Evolutionary conservation across 2,888 invertebrate species (phyloP).

Genomic region (Stenodera caucasica): DNA sequence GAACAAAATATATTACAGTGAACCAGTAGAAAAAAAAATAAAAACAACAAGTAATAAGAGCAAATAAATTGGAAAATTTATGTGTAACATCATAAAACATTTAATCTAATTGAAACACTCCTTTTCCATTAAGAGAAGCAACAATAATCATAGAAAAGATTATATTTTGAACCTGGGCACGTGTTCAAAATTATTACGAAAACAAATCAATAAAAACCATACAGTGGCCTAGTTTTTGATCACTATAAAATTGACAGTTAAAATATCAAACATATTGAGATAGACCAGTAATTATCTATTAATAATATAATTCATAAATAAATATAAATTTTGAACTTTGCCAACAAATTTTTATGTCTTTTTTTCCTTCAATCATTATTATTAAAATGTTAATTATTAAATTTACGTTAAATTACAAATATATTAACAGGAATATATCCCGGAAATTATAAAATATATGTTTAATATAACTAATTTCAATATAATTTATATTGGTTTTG

Average conservation of each 20-base stretch:
- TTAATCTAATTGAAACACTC: conserved; percentile 3
- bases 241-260: background rate
- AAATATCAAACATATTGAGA: conserved; percentile 7
- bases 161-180: background rate
- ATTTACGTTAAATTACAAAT: background rate
- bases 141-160: background rate
- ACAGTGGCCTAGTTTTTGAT: background rate
- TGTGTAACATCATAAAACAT: background rate
- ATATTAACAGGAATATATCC: conserved; percentile 4
- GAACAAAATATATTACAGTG: background rate
- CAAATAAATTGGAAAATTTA: background rate
- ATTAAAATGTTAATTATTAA: too few species aligned
- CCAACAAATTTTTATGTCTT: background rate
- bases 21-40: background rate
- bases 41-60: too few species aligned
- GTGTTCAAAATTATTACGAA: background rate
- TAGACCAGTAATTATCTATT: conserved; percentile 4
- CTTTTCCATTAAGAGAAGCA: background rate
- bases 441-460: background rate
- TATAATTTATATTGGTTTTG: conserved; percentile 9
- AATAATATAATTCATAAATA: background rate
- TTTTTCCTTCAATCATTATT: too few species aligned
- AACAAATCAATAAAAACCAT: background rate
- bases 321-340: background rate
- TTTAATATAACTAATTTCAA: conserved; percentile 4